Base-by-base conservation (phyloP, 2,888 invertebrate species). In the Linyphia triangularis region DNA sequence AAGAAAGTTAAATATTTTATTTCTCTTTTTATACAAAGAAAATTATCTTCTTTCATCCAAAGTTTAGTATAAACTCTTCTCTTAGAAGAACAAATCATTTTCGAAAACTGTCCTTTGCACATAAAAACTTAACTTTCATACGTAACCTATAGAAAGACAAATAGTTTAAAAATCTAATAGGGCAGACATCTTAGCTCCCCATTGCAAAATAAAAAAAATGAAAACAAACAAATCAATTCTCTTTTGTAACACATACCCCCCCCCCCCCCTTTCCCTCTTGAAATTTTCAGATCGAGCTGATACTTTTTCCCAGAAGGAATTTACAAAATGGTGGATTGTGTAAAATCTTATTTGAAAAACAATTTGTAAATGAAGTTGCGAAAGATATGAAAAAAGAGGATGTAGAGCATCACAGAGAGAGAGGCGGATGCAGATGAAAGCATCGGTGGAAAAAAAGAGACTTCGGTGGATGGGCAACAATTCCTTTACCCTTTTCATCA, bases 401-500 rank as follows among this genome's bases (percentile, higher is more conserved):
- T 73, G 10, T 16, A 30, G 30, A n/a, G 33, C 33, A 77, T 40
- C n/a, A 78, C n/a, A 51, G 26, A 67, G 78, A 85, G 30, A 78
- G 61, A 57, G 69, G 24, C 33, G 33, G 59, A 59, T 9, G 33
- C 19, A 61, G 78, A 63, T 65, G 28, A 57, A 57, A 57, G 22
- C 22, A 7, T 4, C 16, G 22, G 59, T 28, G 37, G 24, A 59
- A 69, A 19, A 67, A 69, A 77, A 43, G 73, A 65, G 26, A 43
- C 57, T 24, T 77, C 51, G 67, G 22, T 61, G 51, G 78, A 85
- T 77, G 57, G 77, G 69, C 69, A 85, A 85, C 85, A 85, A 85
- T 85, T 78, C 85, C 85, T 73, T 82, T 24, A 69, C 70, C 85
- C 70, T 85, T 85, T 85, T 85, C 77, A 78, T 85, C 77, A 77